Evolutionary conservation across 2,888 invertebrate species (phyloP).

Genomic region (Hydrotaea diabolus): DNA sequence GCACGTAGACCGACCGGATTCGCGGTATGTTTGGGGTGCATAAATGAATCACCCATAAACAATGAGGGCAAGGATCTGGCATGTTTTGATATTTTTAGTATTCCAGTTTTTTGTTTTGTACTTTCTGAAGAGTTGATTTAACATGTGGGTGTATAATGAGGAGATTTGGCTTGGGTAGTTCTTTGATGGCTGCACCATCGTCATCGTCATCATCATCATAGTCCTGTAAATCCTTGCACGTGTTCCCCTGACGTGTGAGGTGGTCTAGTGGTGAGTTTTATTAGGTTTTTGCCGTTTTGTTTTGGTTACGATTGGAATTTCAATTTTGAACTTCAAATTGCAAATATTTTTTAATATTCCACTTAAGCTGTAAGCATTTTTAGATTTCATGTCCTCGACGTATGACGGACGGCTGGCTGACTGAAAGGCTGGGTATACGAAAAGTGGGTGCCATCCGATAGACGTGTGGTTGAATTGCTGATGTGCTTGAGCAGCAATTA

Average conservation of each 20-base stretch:
- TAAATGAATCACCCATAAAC: conserved; percentile 39
- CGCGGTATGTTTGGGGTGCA: neutral
- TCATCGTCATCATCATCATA: conserved; percentile 37
- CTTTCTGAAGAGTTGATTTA: conserved; percentile 50
- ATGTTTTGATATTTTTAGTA: conserved; percentile 19
- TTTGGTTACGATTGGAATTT: neutral
- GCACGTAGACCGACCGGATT: conserved; percentile 76
- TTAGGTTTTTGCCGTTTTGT: conserved; percentile 18
- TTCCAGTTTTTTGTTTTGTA: too few species aligned
- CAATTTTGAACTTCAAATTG: conserved; percentile 32
- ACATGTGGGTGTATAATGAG: conserved; percentile 68
- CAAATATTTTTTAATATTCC: conserved; percentile 36
- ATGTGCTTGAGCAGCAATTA: neutral
- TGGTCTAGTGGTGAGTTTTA: conserved; percentile 17
- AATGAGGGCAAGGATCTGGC: conserved; percentile 4
- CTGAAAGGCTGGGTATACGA: neutral
- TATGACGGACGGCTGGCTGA: neutral
- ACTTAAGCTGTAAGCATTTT: conserved; percentile 15
- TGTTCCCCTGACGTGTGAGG: conserved; percentile 61
- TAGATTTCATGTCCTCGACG: conserved; percentile 14
- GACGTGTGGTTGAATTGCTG: conserved; percentile 30
- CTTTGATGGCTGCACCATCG: conserved; percentile 26
- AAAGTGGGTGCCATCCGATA: conserved; percentile 7
- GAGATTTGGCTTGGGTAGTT: conserved; percentile 39
- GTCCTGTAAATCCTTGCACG: conserved; percentile 63